Conservation (phyloP, 2,113 vertebrate species). For the Pteropus alecto region DNA sequence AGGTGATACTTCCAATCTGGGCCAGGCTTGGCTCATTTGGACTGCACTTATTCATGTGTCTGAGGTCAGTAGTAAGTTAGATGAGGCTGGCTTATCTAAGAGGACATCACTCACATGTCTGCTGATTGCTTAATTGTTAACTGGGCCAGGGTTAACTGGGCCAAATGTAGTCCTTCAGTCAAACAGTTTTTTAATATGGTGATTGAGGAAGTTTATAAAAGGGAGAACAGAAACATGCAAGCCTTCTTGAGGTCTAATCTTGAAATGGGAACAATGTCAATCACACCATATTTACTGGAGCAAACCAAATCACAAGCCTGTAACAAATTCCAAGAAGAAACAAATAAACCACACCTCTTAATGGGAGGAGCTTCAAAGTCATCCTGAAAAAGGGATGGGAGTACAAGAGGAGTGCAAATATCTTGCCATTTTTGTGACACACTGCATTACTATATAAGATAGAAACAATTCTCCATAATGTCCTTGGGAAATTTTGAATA, state of each 20-base stretch:
- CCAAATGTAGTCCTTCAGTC: background rate
- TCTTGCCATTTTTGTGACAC: background rate
- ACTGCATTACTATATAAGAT: background rate
- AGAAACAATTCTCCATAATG: background rate
- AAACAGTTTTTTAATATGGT: background rate
- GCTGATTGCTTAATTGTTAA: background rate
- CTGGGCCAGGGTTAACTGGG: background rate
- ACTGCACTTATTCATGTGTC: background rate
- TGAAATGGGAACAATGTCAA: background rate
- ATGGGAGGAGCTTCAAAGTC: background rate
- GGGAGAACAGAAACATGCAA: background rate
- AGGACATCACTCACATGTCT: background rate
- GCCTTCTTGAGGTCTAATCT: background rate
- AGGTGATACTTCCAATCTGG: background rate
- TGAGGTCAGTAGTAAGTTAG: background rate
- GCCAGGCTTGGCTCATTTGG: background rate
- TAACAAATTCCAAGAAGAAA: background rate
- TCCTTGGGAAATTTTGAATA: background rate
- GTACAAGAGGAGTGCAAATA: background rate
- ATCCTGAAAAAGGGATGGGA: background rate
- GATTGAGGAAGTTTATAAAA: background rate
- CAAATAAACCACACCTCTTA: background rate
- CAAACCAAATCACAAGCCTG: background rate
- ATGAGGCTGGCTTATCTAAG: background rate
- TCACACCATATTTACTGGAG: background rate